Evolutionary conservation across 1,140 invertebrate genomes (phyloP).

Genomic region (Zaprionus lachaisei): DNA sequence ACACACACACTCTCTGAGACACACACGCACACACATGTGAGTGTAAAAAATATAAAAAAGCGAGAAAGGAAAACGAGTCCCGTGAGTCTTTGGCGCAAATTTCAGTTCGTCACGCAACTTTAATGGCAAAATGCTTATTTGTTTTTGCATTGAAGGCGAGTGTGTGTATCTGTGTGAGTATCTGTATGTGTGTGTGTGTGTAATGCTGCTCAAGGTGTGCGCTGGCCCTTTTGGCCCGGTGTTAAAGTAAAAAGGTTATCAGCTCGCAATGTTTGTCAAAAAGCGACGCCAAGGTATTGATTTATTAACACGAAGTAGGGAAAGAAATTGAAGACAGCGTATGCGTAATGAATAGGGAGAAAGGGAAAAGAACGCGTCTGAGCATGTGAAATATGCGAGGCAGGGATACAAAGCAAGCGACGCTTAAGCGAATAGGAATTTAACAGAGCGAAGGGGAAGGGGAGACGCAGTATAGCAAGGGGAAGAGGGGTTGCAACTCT

Average conservation of each 20-base stretch:
- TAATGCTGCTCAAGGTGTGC: constrained; percentile 23
- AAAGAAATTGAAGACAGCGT: constrained; percentile 2
- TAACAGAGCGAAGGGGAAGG: constrained; percentile 33
- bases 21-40: constrained; percentile 8
- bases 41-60: constrained; percentile 34
- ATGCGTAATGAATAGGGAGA: background rate
- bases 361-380: background rate
- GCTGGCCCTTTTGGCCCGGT: constrained; percentile 45
- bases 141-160: constrained; percentile 52
- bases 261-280: constrained; percentile 75
- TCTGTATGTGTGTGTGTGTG: constrained; percentile 7
- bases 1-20: constrained; percentile 13
- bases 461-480: background rate
- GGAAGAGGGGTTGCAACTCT: background rate
- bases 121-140: constrained; percentile 79
- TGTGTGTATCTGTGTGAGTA: background rate
- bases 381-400: constrained; percentile 21
- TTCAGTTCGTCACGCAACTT: constrained; percentile 82
- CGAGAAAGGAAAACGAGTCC: constrained; percentile 49
- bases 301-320: constrained; percentile 65
- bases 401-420: constrained; percentile 46
- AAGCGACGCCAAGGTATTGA: constrained; percentile 73
- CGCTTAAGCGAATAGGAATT: constrained; percentile 66
- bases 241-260: constrained; percentile 79
- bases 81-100: constrained; percentile 79